These are phyloP conservation scores for Ianthella basta DNA, from an alignment of 37 sponge, comb jelly and placozoan species.

Conservation along the genomic window DNA sequence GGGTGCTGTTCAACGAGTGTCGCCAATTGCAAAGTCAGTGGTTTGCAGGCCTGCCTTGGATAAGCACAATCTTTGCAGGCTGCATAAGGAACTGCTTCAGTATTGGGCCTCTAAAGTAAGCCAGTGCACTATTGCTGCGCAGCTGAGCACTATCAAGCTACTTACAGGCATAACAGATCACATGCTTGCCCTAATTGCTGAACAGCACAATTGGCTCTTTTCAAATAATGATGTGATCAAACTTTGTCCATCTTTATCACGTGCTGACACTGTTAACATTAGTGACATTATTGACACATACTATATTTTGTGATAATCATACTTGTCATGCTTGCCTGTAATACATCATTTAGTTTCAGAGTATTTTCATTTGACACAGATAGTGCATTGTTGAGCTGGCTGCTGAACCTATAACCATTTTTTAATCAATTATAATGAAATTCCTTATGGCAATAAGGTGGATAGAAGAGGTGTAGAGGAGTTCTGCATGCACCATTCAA, in stretches of 20 bases:
- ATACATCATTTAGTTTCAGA: background rate
- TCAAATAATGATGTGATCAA: background rate
- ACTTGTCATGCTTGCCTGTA: background rate
- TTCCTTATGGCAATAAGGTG: too few relatives aligned
- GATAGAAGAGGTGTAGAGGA: too few relatives aligned
- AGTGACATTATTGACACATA: background rate
- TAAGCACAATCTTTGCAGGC: background rate
- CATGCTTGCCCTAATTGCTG: background rate
- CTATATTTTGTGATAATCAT: background rate
- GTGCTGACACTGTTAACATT: background rate
- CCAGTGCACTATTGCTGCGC: constrained; percentile 1
- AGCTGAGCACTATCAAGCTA: background rate
- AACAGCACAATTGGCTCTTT: background rate
- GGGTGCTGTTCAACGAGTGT: background rate
- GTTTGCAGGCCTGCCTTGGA: background rate
- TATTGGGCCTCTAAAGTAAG: background rate
- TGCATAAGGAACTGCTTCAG: background rate
- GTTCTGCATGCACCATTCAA: too few relatives aligned
- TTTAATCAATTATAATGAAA: too few relatives aligned
- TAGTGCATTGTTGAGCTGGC: background rate
- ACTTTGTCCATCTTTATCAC: constrained; percentile 2
- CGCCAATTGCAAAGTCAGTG: background rate
- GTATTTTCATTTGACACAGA: background rate
- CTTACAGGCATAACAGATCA: constrained; percentile 8
- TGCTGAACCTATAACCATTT: too few relatives aligned